Base-by-base conservation (phyloP, 2,888 invertebrate genomes). In the Steinernema scapterisci region DNA sequence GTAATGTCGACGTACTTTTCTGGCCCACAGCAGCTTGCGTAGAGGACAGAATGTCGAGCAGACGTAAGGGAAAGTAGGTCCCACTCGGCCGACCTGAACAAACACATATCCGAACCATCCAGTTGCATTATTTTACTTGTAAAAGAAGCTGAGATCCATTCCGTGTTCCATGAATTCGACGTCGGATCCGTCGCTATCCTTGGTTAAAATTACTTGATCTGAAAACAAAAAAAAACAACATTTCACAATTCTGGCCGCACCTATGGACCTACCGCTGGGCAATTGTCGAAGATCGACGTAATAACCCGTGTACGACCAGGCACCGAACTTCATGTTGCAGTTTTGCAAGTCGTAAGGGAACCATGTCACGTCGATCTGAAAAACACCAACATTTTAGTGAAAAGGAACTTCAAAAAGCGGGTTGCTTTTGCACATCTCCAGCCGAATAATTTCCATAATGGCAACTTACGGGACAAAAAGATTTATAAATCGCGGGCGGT, bases 401-500 rank as follows among this genome's bases (percentile, higher is more conserved):
- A 19, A 19, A 13, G 11, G 27, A 23, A 19, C 25, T 27, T 63
- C 48, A 71, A 25, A 25, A 44, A 27, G n/a, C 52, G 13, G n/a
- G n/a, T 43, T 0, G 23, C 23, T n/a, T 73, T 21, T 13, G n/a
- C n/a, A n/a, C n/a, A 19, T 27, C 16, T 19, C 51, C 25, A n/a
- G 19, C 1, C 1, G 25, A 51, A 1, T 38, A 6, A 38, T 38
- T 38, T 38, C 38, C 38, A 38, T 38, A 38, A 38, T 6, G 38
- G 48, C 5, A 51, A 75, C 80, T 11, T 11, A 87, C 86, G 70
- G 85, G 82, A 75, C 87, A 87, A 76, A 87, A 87, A 0, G 86
- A 86, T 76, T 88, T 87, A 75, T 87, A 87, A 72, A 87, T 88
- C 1, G 87, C 86, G 6, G 87, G 87, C 2, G 87, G 87, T 70